phyloP scores from a whole-genome alignment of 2,888 invertebrate species.

The Argyresthia goedartella region DNA sequence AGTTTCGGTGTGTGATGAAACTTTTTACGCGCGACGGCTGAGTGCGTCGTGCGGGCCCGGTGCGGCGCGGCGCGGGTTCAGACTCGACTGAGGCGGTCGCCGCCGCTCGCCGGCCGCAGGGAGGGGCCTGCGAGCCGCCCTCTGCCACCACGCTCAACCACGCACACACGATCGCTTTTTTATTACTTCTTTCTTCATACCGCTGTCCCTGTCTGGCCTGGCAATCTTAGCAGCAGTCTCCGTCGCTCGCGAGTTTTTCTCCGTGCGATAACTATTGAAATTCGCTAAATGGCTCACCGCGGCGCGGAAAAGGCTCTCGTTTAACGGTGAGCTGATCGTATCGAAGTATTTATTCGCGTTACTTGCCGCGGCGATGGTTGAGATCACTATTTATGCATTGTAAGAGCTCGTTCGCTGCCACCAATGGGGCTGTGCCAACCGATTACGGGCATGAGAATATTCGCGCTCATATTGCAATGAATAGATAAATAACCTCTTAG shows the following conservation, averaged over 20 bases:
- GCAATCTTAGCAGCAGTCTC: slow-evolving; percentile 36
- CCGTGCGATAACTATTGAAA: slow-evolving; percentile 69
- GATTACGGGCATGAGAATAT: slow-evolving; percentile 34
- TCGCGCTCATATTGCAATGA: slow-evolving; percentile 32
- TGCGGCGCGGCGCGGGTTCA: slow-evolving; percentile 50
- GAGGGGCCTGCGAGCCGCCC: slow-evolving; percentile 68
- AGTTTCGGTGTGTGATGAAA: slow-evolving; percentile 55
- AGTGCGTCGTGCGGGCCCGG: slow-evolving; percentile 41
- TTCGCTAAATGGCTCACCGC: slow-evolving; percentile 69
- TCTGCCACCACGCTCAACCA: slow-evolving; percentile 64
- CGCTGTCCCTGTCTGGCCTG: slow-evolving; percentile 51
- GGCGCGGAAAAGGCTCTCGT: slow-evolving; percentile 67
- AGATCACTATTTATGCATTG: slow-evolving; percentile 54
- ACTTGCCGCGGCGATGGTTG: slow-evolving; percentile 43
- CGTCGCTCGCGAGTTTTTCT: slow-evolving; percentile 60
- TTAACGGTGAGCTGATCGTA: slow-evolving; percentile 65
- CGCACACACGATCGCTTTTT: slow-evolving; percentile 67
- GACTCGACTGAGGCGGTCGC: slow-evolving; percentile 64
- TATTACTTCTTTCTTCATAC: slow-evolving; percentile 67
- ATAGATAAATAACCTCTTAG: slow-evolving; percentile 33
- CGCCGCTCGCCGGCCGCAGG: slow-evolving; percentile 52
- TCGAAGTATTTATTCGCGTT: slow-evolving; percentile 62
- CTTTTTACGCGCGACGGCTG: slow-evolving; percentile 56
- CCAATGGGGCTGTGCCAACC: slow-evolving; percentile 23
- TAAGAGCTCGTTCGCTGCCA: slow-evolving; percentile 23